Evolutionary conservation across 2,888 invertebrate genomes (phyloP).

Genomic region (Orthosia gothica): DNA sequence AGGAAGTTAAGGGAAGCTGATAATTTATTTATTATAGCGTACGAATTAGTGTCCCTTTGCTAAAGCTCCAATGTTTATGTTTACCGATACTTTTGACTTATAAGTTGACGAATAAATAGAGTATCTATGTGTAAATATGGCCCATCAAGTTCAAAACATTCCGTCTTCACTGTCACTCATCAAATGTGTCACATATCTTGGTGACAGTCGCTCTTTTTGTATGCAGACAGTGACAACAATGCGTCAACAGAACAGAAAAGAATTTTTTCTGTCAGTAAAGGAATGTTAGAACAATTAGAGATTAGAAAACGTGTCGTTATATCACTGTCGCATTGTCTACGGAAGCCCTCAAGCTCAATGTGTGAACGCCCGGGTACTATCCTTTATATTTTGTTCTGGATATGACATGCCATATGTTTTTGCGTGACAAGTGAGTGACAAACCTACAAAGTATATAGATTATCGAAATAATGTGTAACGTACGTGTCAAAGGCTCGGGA

Average conservation of each 20-base stretch:
- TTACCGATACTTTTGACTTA: slow-evolving; percentile 18
- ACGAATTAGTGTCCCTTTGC: slow-evolving; percentile 24
- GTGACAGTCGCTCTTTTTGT: background rate
- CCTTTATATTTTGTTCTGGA: background rate
- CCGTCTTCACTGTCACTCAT: no score
- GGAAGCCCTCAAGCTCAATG: background rate
- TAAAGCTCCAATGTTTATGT: background rate
- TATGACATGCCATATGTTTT: background rate
- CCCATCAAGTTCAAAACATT: background rate
- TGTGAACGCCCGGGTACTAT: background rate
- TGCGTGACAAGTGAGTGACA: background rate
- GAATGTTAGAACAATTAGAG: no score
- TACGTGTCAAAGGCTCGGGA: slow-evolving; percentile 7
- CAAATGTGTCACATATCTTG: background rate
- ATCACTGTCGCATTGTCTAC: no score
- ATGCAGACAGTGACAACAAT: no score
- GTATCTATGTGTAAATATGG: background rate
- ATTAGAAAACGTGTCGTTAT: no score
- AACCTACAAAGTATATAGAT: slow-evolving; percentile 3
- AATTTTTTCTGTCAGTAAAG: no score
- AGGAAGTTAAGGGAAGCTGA: slow-evolving; percentile 19
- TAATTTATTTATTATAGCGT: slow-evolving; percentile 29
- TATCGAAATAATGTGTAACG: slow-evolving; percentile 15
- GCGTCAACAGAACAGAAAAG: no score
- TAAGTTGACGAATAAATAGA: slow-evolving; percentile 26